Base-by-base conservation (phyloP, 2,888 invertebrate genomes). In the Lasioglossum lativentre region DNA sequence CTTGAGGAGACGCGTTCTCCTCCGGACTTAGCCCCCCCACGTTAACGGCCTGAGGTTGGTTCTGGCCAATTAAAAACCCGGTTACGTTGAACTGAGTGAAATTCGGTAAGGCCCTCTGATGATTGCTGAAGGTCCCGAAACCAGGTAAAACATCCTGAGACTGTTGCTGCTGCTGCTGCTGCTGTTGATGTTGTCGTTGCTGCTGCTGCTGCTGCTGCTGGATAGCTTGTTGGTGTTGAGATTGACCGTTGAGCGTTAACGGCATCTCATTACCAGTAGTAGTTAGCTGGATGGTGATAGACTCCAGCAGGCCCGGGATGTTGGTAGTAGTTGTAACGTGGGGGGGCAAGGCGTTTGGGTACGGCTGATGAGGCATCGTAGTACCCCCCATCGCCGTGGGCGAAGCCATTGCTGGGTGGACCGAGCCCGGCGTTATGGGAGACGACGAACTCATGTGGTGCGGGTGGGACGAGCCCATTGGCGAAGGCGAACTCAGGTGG, bases 291-390 rank as follows among this genome's bases (percentile, higher is more conserved):
- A 92, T 94, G 95, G 93, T 95, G 95, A 94, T 94, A 94, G 94
- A 94, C 91, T 94, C 94, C 94, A 94, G 93, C 90, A 93, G 93
- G 90, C 89, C 94, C 94, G 93, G 94, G 94, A 91, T 94, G 94
- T 85, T 96, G 96, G 94, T 96, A 96, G 94, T 97, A 97, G 96
- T 96, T 97, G 96, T 97, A 97, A 97, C 97, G 97, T 97, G 97
- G 97, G 97, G 97, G 97, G 97, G 97, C 97, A 96, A 97, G 96
- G 96, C 97, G 97, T 97, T 97, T 97, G 97, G 97, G 97, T 97
- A 97, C 97, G 96, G 94, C 94, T 95, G 95, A 91, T 93, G 95
- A 93, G 94, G 94, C 94, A 93, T 94, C 94, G 94, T 91, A 93
- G 93, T 94, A 95, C 92, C 93, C 94, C 93, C 94, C 95, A 94